Percentiles rank a stretch among this genome's conserved stretches.
Evolutionary conservation across 2,113 vertebrate species (phyloP).

Genomic region (Callaeas wilsoni): DNA sequence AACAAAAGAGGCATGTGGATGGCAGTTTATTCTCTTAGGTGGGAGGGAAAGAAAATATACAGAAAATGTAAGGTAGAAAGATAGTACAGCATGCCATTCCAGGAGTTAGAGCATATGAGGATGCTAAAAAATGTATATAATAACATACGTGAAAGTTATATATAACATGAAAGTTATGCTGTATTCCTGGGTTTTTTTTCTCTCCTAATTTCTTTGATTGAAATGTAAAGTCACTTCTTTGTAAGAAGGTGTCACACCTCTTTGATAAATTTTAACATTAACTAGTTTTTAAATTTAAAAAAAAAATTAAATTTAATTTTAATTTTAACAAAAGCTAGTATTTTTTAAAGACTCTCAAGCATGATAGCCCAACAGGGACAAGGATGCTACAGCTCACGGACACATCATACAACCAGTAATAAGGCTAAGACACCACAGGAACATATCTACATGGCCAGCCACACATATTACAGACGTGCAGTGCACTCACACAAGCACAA

Average conservation of each 20-base stretch:
- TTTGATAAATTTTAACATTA: neutral
- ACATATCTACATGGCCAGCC: too few relatives aligned
- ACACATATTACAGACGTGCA: neutral
- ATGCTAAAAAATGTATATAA: neutral
- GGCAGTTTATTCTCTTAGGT: neutral
- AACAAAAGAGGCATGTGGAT: neutral
- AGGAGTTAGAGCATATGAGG: neutral
- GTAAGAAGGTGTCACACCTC: accelerated
- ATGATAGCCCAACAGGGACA: accelerated
- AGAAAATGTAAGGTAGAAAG: neutral
- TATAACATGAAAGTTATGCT: neutral
- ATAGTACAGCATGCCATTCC: neutral
- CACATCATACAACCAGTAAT: accelerated
- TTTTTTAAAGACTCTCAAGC: neutral
- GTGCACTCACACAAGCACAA: neutral
- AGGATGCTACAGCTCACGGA: neutral
- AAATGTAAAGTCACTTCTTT: neutral
- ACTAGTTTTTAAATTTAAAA: neutral
- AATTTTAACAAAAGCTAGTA: neutral
- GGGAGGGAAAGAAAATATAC: neutral
- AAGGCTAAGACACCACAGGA: neutral
- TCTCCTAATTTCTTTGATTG: neutral
- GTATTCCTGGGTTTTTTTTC: neutral
- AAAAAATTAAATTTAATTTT: too few relatives aligned
- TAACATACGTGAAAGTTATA: neutral